Conservation (phyloP, 2,113 vertebrate genomes). For the Caranx ignobilis region DNA sequence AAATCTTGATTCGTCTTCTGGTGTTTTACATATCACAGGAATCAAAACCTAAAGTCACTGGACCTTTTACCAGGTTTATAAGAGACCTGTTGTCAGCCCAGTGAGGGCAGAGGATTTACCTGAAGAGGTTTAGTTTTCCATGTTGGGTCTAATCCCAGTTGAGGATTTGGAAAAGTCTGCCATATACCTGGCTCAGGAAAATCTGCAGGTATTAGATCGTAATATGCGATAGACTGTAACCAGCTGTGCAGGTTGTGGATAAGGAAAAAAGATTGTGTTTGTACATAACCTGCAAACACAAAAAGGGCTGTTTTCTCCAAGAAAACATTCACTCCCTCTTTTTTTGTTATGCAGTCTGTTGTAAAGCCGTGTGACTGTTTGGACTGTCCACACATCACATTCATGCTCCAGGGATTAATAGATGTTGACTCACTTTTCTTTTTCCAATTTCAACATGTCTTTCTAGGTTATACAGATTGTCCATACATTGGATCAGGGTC, state of each 20-base stretch:
- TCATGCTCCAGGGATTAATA: conserved; percentile 16
- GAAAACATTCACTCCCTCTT: neutral
- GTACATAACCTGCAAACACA: conserved; percentile 9
- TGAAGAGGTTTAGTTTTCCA: conserved; percentile 18
- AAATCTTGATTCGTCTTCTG: conserved; percentile 22
- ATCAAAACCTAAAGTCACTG: neutral
- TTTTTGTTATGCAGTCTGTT: neutral
- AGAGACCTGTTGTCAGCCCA: conserved; percentile 29
- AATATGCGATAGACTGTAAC: neutral
- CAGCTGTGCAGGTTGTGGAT: neutral
- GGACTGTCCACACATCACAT: neutral
- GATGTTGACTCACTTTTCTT: conserved; percentile 21
- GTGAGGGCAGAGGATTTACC: conserved; percentile 39
- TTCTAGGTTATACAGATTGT: conserved; percentile 16
- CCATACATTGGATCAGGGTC: conserved; percentile 6
- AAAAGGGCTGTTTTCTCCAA: neutral
- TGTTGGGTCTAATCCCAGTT: conserved; percentile 31
- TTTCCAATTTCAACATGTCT: conserved; percentile 20
- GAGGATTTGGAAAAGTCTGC: conserved; percentile 42
- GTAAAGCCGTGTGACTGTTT: neutral
- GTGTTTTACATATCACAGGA: conserved; percentile 40
- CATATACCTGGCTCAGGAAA: neutral
- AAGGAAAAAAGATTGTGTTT: conserved; percentile 17
- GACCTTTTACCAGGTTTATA: conserved; percentile 18
- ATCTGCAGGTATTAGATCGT: conserved; percentile 8